Evolutionary conservation across 2,113 vertebrate species (phyloP).

Genomic region (Plestiodon gilberti): DNA sequence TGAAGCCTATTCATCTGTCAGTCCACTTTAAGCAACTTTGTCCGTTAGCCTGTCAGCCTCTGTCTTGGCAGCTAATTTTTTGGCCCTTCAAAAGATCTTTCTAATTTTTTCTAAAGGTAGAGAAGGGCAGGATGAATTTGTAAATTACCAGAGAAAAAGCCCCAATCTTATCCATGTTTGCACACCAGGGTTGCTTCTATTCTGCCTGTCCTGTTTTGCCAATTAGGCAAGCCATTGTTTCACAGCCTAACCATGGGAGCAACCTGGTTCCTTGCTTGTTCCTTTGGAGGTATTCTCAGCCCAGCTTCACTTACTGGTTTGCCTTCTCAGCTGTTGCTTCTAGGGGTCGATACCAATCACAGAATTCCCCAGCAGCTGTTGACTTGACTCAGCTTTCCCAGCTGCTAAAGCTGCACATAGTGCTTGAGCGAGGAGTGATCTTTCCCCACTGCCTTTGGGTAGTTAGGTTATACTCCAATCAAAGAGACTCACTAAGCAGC

Average conservation of each 20-base stretch:
- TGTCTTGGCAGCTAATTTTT: too few species aligned
- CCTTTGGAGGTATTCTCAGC: neutral
- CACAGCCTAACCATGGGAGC: neutral
- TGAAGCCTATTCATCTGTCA: neutral
- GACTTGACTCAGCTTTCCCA: neutral
- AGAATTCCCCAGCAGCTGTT: too few species aligned
- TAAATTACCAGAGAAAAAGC: neutral
- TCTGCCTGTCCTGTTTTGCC: neutral
- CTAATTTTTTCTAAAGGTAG: neutral
- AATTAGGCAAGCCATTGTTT: too few species aligned
- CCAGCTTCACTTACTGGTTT: neutral
- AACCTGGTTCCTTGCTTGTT: neutral
- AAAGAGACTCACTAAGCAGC: too few species aligned
- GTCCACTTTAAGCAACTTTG: neutral
- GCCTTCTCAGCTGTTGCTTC: neutral
- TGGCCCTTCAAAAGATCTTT: neutral
- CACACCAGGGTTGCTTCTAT: neutral
- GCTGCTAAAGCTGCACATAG: neutral
- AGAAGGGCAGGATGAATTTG: neutral
- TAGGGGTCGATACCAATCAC: neutral
- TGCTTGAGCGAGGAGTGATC: neutral
- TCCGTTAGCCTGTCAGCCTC: too few species aligned
- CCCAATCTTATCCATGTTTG: neutral
- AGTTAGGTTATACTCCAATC: neutral
- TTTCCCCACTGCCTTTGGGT: too few species aligned